phyloP scores from a whole-genome alignment of 2,888 invertebrate genomes.

The Drosophila ustulata region DNA sequence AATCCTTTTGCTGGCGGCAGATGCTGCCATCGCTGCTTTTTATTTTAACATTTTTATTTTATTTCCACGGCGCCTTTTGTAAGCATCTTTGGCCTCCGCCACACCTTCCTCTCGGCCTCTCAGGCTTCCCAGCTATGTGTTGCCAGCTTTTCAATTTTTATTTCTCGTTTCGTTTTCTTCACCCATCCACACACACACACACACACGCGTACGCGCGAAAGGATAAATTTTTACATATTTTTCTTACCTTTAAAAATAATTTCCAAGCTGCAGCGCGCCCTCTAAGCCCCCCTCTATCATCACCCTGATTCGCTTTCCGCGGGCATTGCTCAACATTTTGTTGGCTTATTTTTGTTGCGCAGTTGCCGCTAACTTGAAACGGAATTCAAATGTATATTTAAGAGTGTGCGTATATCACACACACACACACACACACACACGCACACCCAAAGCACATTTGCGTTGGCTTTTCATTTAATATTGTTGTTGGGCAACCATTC shows the following conservation, averaged over 20 bases:
- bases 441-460: slow-evolving; percentile 46
- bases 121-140: slow-evolving; percentile 42
- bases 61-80: slow-evolving; percentile 75
- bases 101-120: slow-evolving; percentile 20
- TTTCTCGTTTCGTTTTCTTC: slow-evolving; percentile 52
- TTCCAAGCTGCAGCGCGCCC: slow-evolving; percentile 41
- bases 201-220: slow-evolving; percentile 36
- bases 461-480: slow-evolving; percentile 45
- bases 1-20: slow-evolving; percentile 79
- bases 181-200: slow-evolving; percentile 8
- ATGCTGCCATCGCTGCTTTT: slow-evolving; percentile 58
- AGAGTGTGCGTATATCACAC: slow-evolving; percentile 37
- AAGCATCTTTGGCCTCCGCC: slow-evolving; percentile 72
- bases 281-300: not conserved
- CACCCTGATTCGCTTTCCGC: not conserved
- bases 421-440: slow-evolving; percentile 14
- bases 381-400: slow-evolving; percentile 78
- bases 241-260: slow-evolving; percentile 77
- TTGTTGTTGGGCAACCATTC: slow-evolving; percentile 31
- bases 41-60: slow-evolving; percentile 76
- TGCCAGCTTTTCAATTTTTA: slow-evolving; percentile 71
- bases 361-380: slow-evolving; percentile 76
- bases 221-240: slow-evolving; percentile 78
- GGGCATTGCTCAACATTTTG: slow-evolving; percentile 41
- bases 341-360: slow-evolving; percentile 69